Conservation (phyloP, 2,797 vertebrate genomes). For the Alectoris magna region DNA sequence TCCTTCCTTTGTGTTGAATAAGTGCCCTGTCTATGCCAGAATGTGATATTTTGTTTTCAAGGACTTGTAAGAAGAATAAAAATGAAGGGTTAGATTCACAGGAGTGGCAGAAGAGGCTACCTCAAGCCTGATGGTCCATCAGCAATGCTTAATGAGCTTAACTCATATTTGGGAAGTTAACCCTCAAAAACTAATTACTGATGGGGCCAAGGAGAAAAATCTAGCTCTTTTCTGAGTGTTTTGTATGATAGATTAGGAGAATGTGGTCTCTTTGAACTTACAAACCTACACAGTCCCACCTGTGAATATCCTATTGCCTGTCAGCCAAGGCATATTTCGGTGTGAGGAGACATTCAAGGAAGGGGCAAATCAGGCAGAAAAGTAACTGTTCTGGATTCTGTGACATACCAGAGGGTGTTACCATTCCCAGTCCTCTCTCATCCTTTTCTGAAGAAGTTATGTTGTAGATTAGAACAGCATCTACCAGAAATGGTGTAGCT, state of each 20-base stretch:
- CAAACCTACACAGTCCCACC: neutral
- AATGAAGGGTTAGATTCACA: neutral
- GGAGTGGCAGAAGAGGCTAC: neutral
- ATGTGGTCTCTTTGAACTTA: neutral
- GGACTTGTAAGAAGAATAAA: neutral
- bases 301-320: neutral
- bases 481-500: slow-evolving; percentile 1
- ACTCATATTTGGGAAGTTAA: neutral
- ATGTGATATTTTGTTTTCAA: neutral
- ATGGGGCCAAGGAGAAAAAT: neutral
- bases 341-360: neutral
- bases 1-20: neutral
- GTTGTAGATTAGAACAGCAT: neutral
- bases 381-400: neutral
- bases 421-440: neutral
- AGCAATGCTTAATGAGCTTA: neutral
- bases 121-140: neutral
- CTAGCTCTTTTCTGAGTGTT: neutral
- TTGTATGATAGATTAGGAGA: neutral
- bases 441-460: neutral
- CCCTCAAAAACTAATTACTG: neutral
- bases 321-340: neutral
- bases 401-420: neutral
- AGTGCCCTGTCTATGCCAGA: neutral
- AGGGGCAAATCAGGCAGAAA: neutral